Percentiles rank a stretch among this genome's conserved stretches.
Evolutionary conservation across 2,888 invertebrate genomes (phyloP).

Genomic region (Smittia aterrima): DNA sequence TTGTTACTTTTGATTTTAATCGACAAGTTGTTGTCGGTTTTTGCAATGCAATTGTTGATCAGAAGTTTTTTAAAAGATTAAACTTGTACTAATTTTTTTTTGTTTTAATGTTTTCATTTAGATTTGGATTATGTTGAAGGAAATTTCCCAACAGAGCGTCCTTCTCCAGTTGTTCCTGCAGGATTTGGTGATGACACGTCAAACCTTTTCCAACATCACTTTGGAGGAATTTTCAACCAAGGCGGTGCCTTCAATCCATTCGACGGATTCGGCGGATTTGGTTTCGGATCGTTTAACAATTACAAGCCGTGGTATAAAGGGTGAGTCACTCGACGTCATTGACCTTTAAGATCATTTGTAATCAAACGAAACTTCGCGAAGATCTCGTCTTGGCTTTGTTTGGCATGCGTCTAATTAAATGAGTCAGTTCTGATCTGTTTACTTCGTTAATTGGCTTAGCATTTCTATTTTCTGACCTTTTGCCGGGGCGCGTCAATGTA

Average conservation of each 20-base stretch:
- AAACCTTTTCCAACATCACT: constrained; percentile 10
- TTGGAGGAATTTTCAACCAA: background rate
- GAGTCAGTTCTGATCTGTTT: background rate
- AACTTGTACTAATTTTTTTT: background rate
- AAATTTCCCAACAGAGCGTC: background rate
- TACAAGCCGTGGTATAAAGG: constrained; percentile 22
- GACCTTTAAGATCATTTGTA: background rate
- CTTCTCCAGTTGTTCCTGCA: background rate
- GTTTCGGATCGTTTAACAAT: background rate
- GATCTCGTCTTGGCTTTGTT: too few relatives aligned
- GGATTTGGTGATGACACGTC: background rate
- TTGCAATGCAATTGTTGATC: too few relatives aligned
- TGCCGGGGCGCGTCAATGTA: background rate
- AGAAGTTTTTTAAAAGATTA: background rate
- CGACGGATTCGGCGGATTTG: background rate
- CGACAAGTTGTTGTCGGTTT: too few relatives aligned
- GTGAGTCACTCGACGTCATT: background rate
- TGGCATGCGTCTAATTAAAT: background rate
- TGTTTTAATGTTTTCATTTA: background rate
- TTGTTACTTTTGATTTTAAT: too few relatives aligned
- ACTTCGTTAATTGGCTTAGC: background rate
- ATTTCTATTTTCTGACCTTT: background rate
- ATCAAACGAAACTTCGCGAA: background rate
- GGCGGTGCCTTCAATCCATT: constrained; percentile 11
- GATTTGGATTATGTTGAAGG: constrained; percentile 27